A percentile compares a stretch with the other conserved stretches of the same genome.
phyloP scores from a whole-genome alignment of 1,140 invertebrate genomes.

The Mylabris phalerata region DNA sequence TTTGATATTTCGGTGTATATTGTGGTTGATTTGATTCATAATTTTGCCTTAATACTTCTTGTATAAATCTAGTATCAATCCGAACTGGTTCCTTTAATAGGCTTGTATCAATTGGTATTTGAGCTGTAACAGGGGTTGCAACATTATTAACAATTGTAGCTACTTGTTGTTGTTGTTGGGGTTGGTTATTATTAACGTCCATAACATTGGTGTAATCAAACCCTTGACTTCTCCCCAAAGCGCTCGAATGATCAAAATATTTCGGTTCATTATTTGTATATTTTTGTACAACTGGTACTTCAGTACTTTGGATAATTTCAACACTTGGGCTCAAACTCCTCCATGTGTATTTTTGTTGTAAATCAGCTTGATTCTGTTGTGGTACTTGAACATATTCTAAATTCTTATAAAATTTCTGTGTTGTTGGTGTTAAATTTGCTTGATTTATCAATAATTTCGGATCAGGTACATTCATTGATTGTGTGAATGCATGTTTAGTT shows the following conservation, averaged over 20 bases:
- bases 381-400: constrained; percentile 10
- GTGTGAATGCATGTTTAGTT: constrained; percentile 12
- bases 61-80: constrained; percentile 17
- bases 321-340: constrained; percentile 25
- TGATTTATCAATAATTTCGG: constrained; percentile 3
- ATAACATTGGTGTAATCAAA: constrained; percentile 29
- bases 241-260: constrained; percentile 27
- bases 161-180: not conserved
- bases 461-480: not conserved
- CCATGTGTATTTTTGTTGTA: constrained; percentile 22
- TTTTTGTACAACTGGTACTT: constrained; percentile 10
- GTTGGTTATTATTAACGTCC: constrained; percentile 7
- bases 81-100: constrained; percentile 19
- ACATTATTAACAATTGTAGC: too few species aligned
- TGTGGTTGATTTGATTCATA: not conserved
- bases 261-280: constrained; percentile 3
- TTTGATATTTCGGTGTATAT: not conserved
- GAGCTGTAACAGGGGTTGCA: not conserved
- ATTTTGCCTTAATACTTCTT: constrained; percentile 4
- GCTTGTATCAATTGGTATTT: constrained; percentile 20
- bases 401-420: constrained; percentile 15
- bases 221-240: constrained; percentile 26
- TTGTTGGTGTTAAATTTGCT: constrained; percentile 17
- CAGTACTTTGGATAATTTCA: constrained; percentile 28
- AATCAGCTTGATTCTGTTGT: not conserved